Evolutionary conservation across 2,113 vertebrate species (phyloP), one percentile per base, ranked within the genome.

Genomic region (Nothoprocta pentlandii): DNA sequence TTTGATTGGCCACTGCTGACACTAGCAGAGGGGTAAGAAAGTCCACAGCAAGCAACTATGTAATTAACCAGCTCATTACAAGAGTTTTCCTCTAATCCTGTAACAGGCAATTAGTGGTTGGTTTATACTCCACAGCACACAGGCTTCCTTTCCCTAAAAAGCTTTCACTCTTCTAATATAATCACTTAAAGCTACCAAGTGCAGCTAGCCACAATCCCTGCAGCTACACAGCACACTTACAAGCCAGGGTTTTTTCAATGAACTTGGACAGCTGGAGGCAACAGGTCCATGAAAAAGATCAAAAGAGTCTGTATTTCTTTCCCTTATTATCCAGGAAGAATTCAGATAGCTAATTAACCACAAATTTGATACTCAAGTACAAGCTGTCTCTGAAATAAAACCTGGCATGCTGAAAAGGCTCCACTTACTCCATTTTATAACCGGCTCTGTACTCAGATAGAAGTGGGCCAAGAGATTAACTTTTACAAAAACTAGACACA

Each of bases 11-110:
- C 79, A 68, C 59, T 74, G 34, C 30, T 70, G 61, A 85, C 32
- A 41, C 51, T 68, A 94, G 59, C 36, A 83, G n/a, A 93, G 83
- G 16, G 42, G 6, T 21, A 79, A 83, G 39, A 49, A 88, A 86
- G 69, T 26, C 39, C 30, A 71, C 1, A 19, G 26, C 23, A 22
- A 93, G 32, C 80, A 88, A 94, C 88, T 94, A 92, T 21, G 15
- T 44, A 71, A 94, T 92, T 92, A 92, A 39, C 23, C 7, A 53
- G 42, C 68, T 83, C 80, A 86, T 94, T 94, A 76, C 77, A 59
- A 17, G 91, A 34, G 42, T 86, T 86, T 81, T 80, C 49, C 81
- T 81, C 73, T 90, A 93, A 88, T 79, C 21, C 39, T 84, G 8
- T 71, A 89, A 58, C 34, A 79, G 69, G 46, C 61, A 85, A 84